Evolutionary conservation across 2,113 vertebrate species (phyloP).

Genomic region (Opisthocomus hoazin): DNA sequence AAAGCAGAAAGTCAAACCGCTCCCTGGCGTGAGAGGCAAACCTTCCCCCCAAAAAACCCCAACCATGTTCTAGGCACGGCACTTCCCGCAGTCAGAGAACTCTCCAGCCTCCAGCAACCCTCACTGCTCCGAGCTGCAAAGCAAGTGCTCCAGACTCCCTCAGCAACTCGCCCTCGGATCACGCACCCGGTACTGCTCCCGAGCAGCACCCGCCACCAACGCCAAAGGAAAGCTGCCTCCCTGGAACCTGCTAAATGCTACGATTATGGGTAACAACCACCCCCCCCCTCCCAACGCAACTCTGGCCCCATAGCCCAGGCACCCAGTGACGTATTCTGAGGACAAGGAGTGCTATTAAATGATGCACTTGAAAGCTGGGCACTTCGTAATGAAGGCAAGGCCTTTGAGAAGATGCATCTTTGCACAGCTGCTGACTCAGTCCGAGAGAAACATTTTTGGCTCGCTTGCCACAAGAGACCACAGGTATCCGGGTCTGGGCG

Average conservation of each 20-base stretch:
- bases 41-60: not conserved
- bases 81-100: not conserved
- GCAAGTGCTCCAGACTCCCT: not conserved
- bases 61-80: not conserved
- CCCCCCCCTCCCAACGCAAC: rapidly evolving
- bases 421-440: not conserved
- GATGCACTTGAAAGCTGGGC: not conserved
- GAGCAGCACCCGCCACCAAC: not conserved
- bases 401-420: not conserved
- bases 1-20: not conserved
- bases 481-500: not conserved
- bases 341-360: not conserved
- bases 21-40: not conserved
- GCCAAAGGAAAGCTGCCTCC: not conserved
- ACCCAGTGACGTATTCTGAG: not conserved
- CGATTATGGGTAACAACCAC: not conserved
- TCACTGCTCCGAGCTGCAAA: rapidly evolving
- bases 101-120: not conserved
- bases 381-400: not conserved
- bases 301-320: not conserved
- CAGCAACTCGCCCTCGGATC: not conserved
- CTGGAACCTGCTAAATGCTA: not conserved
- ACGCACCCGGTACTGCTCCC: not conserved
- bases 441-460: not conserved
- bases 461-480: not conserved